Base-by-base conservation (phyloP, 2,888 invertebrate genomes). In the Polyploca ridens region DNA sequence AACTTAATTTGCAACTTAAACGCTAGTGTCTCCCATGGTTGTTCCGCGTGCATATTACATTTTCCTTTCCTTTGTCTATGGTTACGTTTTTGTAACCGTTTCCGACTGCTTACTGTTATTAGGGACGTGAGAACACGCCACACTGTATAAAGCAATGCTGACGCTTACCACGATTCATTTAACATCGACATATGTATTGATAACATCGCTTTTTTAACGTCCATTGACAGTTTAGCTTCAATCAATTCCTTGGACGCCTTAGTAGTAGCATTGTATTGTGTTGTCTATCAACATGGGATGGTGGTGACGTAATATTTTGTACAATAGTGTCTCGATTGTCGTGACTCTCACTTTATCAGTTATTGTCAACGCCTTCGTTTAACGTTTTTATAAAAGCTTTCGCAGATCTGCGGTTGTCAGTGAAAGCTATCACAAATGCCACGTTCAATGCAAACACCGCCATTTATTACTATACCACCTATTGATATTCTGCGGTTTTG, bases 81-180 rank as follows among this genome's bases (percentile, higher is more conserved):
- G 76, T 84, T 90, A 79, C 79, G 90, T 91, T 93, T 92, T 92
- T 93, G 91, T 91, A 89, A 89, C 83, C 81, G 83, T 90, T 92
- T 92, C 92, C 92, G 91, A 91, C 87, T 85, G 82, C 79, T 80
- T 80, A 83, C 82, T 77, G 84, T 87, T 90, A 93, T 90, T 93
- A 93, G 82, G 92, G 87, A 94, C 93, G 93, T 94, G 93, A 86
- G 93, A 93, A 92, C 78, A 76, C 69, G 70, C 67, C 63, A 68
- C 73, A 73, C 73, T 77, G 76, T 76, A 83, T 80, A 84, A 82
- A 78, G 76, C 76, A 70, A 73, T 74, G 75, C 75, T 79, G 76
- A 78, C 85, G 75, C 75, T 82, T 82, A 85, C 84, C 72, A 79
- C 82, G 83, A 82, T 87, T 86, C 83, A 86, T 85, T 90, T 86